phyloP scores from a whole-genome alignment of 2,113 vertebrate genomes.

The Microcebus ravelobensis region DNA sequence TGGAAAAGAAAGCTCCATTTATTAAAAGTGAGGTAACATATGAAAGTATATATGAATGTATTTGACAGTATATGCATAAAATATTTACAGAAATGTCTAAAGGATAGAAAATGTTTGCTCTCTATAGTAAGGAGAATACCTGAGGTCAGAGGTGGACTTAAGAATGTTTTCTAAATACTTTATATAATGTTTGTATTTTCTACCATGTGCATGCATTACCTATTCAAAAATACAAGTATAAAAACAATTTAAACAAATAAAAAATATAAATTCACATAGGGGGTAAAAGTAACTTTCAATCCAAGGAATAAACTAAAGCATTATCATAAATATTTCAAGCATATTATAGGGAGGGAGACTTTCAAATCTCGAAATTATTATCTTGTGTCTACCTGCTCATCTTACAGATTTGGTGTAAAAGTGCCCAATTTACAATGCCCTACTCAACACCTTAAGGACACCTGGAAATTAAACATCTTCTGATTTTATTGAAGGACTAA shows the following conservation, averaged over 20 bases:
- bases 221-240: neutral
- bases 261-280: neutral
- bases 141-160: neutral
- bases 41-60: neutral
- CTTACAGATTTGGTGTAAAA: neutral
- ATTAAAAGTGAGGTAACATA: neutral
- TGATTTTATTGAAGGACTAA: neutral
- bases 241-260: neutral
- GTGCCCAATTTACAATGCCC: neutral
- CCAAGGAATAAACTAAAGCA: neutral
- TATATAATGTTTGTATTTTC: neutral
- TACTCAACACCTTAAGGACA: neutral
- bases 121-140: neutral
- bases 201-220: neutral
- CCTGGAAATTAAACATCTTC: neutral
- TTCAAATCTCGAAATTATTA: neutral
- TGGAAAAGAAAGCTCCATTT: neutral
- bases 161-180: neutral
- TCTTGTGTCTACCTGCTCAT: neutral
- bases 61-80: neutral
- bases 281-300: neutral
- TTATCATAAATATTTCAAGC: neutral
- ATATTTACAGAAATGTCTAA: conserved; percentile 14
- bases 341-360: neutral
- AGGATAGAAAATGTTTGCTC: neutral